Evolutionary conservation across 2,797 vertebrate species (phyloP).

Genomic region (Pantherophis vulpinus): DNA sequence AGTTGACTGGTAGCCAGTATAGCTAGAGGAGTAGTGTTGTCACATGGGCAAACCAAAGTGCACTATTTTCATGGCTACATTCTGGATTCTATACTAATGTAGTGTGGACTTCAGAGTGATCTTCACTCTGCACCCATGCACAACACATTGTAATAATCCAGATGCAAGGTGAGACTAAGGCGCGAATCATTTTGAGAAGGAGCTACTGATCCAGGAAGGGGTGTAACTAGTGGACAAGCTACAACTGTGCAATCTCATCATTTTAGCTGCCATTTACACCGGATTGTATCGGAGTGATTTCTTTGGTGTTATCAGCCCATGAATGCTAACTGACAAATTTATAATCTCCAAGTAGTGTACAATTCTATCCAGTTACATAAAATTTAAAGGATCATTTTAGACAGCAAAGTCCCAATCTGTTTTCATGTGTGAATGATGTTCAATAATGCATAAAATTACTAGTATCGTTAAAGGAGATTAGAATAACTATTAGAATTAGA

Average conservation of each 20-base stretch:
- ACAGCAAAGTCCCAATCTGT: slow-evolving; percentile 47
- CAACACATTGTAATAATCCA: background rate
- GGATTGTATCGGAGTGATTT: background rate
- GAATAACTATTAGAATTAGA: slow-evolving; percentile 28
- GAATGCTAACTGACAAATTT: slow-evolving; percentile 64
- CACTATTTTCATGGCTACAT: background rate
- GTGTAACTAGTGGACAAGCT: background rate
- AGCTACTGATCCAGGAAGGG: background rate
- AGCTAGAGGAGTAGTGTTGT: background rate
- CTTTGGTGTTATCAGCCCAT: slow-evolving; percentile 54
- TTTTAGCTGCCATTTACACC: background rate
- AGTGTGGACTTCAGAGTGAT: background rate
- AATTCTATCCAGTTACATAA: slow-evolving; percentile 60
- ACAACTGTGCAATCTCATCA: background rate
- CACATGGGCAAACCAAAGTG: background rate
- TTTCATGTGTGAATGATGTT: background rate
- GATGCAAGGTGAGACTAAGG: background rate
- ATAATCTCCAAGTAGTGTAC: slow-evolving; percentile 52
- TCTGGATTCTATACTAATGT: background rate
- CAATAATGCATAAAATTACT: slow-evolving; percentile 26
- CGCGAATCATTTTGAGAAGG: background rate
- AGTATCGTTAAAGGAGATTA: slow-evolving; percentile 26
- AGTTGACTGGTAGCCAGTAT: background rate
- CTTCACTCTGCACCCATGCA: background rate
- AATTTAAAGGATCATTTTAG: slow-evolving; percentile 57